Conservation (phyloP, 2,113 vertebrate genomes). For the Cyphomyrus plagiostoma region DNA sequence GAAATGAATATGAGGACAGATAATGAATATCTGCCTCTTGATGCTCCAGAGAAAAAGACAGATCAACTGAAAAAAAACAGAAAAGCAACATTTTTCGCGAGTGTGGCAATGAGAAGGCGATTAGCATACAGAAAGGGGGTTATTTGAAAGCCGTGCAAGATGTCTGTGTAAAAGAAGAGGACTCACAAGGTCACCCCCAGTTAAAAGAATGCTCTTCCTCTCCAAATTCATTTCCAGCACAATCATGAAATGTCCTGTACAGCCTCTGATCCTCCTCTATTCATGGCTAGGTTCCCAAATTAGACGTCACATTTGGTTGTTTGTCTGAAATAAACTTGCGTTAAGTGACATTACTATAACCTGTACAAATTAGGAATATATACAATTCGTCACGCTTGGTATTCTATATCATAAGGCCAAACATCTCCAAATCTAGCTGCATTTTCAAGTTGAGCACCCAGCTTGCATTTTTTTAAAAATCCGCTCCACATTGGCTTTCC, state of each 20-base stretch:
- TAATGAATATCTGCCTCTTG: conserved; percentile 67
- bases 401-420: neutral
- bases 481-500: neutral
- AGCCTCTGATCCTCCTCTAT: neutral
- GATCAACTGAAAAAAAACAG: conserved; percentile 42
- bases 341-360: neutral
- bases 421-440: neutral
- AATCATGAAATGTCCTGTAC: conserved; percentile 12
- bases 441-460: neutral
- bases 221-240: conserved; percentile 28
- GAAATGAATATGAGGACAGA: conserved; percentile 73
- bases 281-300: neutral
- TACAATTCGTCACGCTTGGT: neutral
- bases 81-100: conserved; percentile 27
- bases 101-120: conserved; percentile 36
- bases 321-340: conserved; percentile 8
- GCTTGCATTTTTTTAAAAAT: neutral
- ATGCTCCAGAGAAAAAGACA: conserved; percentile 48
- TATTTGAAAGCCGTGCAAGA: conserved; percentile 5
- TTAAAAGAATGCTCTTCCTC: conserved; percentile 32
- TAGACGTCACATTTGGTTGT: conserved; percentile 17
- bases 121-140: conserved; percentile 44
- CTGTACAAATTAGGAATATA: neutral
- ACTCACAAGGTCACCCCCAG: conserved; percentile 55
- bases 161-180: conserved; percentile 33